Conservation (phyloP, 2,888 invertebrate genomes). For the Brenthis ino region DNA sequence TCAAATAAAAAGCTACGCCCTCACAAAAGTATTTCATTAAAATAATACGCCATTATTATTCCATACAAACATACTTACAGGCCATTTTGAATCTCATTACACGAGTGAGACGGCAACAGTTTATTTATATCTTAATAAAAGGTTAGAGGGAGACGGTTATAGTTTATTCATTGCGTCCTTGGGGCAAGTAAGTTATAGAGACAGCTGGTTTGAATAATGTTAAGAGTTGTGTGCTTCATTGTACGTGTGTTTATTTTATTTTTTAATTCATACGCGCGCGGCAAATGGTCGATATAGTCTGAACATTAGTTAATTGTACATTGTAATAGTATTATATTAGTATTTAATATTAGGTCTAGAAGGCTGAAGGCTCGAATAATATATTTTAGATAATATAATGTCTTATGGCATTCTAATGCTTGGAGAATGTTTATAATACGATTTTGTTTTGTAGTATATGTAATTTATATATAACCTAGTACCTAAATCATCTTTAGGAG, state of each 20-base stretch:
- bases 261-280: slow-evolving; percentile 12
- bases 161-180: slow-evolving; percentile 29
- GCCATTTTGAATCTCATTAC: slow-evolving; percentile 70
- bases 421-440: too few relatives aligned
- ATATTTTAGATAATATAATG: too few relatives aligned
- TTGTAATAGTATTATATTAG: background rate
- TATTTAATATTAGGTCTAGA: too few relatives aligned
- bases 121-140: slow-evolving; percentile 28
- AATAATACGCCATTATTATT: slow-evolving; percentile 56
- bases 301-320: slow-evolving; percentile 1
- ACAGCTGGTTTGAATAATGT: slow-evolving; percentile 25
- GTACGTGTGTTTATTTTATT: slow-evolving; percentile 11
- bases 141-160: slow-evolving; percentile 26
- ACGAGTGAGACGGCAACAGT: slow-evolving; percentile 51
- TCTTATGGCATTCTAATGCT: too few relatives aligned
- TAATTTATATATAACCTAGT: too few relatives aligned
- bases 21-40: slow-evolving; percentile 62
- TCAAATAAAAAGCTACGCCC: slow-evolving; percentile 48
- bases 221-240: slow-evolving; percentile 1
- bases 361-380: too few relatives aligned
- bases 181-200: slow-evolving; percentile 20
- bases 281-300: slow-evolving; percentile 1
- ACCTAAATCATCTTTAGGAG: too few relatives aligned
- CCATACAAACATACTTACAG: slow-evolving; percentile 62
- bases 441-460: too few relatives aligned